Evolutionary conservation across 2,113 vertebrate genomes (phyloP).

Genomic region (Aegotheles bennettii): DNA sequence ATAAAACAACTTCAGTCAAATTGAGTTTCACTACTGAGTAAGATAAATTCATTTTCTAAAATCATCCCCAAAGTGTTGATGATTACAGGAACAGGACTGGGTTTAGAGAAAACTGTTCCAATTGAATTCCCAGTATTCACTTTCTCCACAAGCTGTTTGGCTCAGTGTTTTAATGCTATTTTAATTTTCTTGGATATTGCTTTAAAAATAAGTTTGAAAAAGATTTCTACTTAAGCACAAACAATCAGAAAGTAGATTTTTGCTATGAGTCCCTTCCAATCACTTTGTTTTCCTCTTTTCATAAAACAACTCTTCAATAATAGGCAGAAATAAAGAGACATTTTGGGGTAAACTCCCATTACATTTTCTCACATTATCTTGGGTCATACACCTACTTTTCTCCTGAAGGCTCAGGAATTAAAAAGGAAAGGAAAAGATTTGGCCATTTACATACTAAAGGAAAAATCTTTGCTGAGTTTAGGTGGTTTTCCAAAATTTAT

Average conservation of each 20-base stretch:
- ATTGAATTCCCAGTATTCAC: background rate
- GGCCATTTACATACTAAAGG: background rate
- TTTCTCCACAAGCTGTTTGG: constrained; percentile 15
- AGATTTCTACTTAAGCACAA: background rate
- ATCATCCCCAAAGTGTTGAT: constrained; percentile 5
- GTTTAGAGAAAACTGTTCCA: constrained; percentile 23
- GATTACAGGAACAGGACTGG: background rate
- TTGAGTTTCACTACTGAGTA: background rate
- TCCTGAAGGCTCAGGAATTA: background rate
- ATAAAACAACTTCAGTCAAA: constrained; percentile 35
- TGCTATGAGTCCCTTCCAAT: background rate
- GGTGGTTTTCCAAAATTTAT: background rate
- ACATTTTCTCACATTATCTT: background rate
- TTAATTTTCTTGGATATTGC: background rate
- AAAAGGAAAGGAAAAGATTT: background rate
- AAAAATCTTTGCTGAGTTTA: background rate
- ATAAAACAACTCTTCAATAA: background rate
- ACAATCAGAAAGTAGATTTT: background rate
- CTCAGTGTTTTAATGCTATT: background rate
- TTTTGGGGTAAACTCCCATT: background rate
- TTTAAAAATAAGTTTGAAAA: background rate
- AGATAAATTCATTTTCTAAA: constrained; percentile 38
- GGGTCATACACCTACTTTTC: background rate
- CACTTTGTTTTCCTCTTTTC: background rate
- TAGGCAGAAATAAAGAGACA: background rate